These are phyloP conservation scores for Leptinotarsa lineolata DNA, from an alignment of 1,140 invertebrate species.

Conservation along the genomic window DNA sequence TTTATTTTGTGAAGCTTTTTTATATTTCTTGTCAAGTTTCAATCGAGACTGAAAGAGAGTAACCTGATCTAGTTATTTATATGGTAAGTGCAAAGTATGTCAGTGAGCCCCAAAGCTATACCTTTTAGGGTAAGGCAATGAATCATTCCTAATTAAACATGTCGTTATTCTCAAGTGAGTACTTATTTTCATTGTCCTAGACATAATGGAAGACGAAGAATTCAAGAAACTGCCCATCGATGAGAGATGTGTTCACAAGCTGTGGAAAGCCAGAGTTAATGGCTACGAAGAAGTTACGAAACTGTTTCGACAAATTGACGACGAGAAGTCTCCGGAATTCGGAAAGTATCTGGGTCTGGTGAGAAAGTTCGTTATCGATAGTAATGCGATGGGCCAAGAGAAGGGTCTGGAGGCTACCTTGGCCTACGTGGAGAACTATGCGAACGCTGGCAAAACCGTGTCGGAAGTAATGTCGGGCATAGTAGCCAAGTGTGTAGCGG, in stretches of 20 bases:
- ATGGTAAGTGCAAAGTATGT: conserved; percentile 2
- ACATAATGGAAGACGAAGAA: conserved; percentile 85
- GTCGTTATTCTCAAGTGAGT: not conserved
- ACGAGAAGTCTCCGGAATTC: conserved; percentile 94
- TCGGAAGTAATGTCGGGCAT: conserved; percentile 89
- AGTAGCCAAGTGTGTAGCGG: conserved; percentile 89
- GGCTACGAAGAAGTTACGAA: conserved; percentile 94
- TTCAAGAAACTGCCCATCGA: conserved; percentile 90
- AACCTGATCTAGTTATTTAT: conserved; percentile 3
- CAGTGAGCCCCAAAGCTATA: not conserved
- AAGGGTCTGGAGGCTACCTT: conserved; percentile 92
- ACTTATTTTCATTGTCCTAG: not conserved
- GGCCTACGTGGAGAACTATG: conserved; percentile 88
- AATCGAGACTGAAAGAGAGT: not conserved
- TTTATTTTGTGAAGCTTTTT: conserved; percentile 4
- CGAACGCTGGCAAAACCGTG: conserved; percentile 80
- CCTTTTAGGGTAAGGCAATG: not conserved
- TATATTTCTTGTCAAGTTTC: not conserved
- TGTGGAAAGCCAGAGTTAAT: conserved; percentile 91
- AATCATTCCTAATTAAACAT: not conserved
- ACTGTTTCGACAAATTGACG: conserved; percentile 81
- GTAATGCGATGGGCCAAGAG: conserved; percentile 93
- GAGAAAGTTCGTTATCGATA: conserved; percentile 94
- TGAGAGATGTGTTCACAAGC: conserved; percentile 89
- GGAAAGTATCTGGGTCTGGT: conserved; percentile 88